Base-by-base conservation (phyloP, 2,888 invertebrate species). In the Drosophila neonasuta region DNA sequence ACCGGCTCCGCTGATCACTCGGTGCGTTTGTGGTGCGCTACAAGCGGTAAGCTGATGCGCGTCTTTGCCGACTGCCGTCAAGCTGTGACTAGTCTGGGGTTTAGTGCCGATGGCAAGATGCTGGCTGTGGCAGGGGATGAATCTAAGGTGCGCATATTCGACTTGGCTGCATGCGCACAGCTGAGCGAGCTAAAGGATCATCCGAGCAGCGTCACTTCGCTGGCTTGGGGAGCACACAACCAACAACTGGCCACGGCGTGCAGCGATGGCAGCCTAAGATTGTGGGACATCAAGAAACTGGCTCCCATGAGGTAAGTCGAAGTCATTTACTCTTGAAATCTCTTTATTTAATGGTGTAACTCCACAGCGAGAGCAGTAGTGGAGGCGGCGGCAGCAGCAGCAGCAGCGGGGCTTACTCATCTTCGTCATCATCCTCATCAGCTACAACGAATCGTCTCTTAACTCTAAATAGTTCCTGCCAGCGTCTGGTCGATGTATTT, bases 1-100 rank as follows among this genome's bases (percentile, higher is more conserved):
- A 96, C 97, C 0, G 98, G 97, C 9, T 96, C 97, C 2, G 94
- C 95, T n/a, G 98, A 98, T 92, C 95, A 95, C 88, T 95, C 95
- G 41, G 94, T 97, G 50, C 93, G 97, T 34, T 91, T 98, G 83
- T 98, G 97, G 97, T 95, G 94, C 77, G 93, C 96, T 56, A 94
- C 95, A 68, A 96, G 96, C 87, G 97, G 96, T 10, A 94, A 94
- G 77, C 92, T 96, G 52, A 94, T 97, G 72, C 93, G 98, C 57
- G 93, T 97, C 42, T 94, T 97, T 74, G 92, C 94, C 46, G 97
- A 96, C 9, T 95, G 96, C 80, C 93, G 95, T 76, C 95, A 94
- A 30, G 93, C 94, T 1, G 93, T 98, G 24, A 93, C 95, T 66
- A 92, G 95, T 60, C 91, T 98, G 61, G 94, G 95, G 24, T 98